Base-by-base conservation (phyloP, 2,113 vertebrate genomes). In the Bolborhynchus lineola region DNA sequence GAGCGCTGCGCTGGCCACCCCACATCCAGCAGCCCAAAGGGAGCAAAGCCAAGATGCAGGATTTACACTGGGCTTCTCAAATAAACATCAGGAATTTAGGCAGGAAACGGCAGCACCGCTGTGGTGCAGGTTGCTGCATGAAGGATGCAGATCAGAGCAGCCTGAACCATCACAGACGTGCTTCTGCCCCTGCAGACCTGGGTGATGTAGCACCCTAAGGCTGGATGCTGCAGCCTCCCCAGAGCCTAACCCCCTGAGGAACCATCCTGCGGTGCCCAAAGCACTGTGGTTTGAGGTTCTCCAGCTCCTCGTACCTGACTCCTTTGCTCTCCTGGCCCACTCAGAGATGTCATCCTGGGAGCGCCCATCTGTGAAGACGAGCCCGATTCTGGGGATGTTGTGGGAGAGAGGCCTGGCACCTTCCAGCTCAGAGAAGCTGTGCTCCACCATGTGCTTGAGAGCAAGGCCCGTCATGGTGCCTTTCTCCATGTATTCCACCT, bases 401-500 rank as follows among this genome's bases (percentile, higher is more conserved):
- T 98, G 97, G 63, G 96, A 95, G 50, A 95, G 39, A 33, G 98
- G 93, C 62, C 99, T 98, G 89, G 98, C 96, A 24, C 99, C 97
- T 94, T 99, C 99, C 90, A 94, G 3, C 97, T 99, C 99, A 0
- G 99, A 98, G 98, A 99, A 99, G 92, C 99, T 99, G 97, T 99
- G 99, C 95, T 99, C 99, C 96, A 99, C 97, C 99, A 99, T 99
- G 97, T 99, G 99, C 50, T 99, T 99, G 70, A 99, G 98, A 8
- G 99, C 99, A 92, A 99, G 97, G 13, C 99, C 99, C 0, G 99
- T 99, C 99, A 99, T 99, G 37, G 99, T 99, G 4, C 99, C 99
- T n/a, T 99, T 99, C 97, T 99, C 99, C 99, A 99, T 99, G 97
- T 99, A 99, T 24, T 99, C 98, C 63, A 99, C 98, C 12, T 98